Evolutionary conservation across 2,888 invertebrate genomes (phyloP).

Genomic region (Julus scandinavius): DNA sequence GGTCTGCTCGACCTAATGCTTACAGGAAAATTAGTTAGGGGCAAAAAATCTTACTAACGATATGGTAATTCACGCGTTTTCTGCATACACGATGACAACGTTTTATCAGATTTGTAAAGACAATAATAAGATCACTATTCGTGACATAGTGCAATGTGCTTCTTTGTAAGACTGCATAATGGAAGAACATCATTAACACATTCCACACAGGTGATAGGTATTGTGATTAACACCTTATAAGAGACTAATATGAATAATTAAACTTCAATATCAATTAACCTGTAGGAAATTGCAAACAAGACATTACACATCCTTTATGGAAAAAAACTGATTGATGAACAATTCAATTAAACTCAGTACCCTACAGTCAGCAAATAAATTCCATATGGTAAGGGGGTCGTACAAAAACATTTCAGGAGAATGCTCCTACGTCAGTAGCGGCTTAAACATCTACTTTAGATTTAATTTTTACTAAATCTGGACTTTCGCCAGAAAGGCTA

Average conservation of each 20-base stretch:
- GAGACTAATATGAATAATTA: too few relatives aligned
- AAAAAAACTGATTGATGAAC: too few relatives aligned
- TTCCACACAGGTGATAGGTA: neutral
- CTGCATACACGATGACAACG: neutral
- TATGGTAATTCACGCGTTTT: neutral
- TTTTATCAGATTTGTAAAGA: neutral
- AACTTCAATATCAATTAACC: neutral
- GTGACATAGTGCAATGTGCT: neutral
- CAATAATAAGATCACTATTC: neutral
- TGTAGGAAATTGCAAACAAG: neutral
- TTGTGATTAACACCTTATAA: too few relatives aligned
- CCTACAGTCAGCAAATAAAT: too few relatives aligned
- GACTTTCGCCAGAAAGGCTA: too few relatives aligned
- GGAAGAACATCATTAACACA: neutral
- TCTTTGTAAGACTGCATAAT: neutral
- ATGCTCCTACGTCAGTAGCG: too few relatives aligned
- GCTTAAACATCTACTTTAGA: too few relatives aligned
- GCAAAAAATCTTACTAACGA: neutral
- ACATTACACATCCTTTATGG: too few relatives aligned
- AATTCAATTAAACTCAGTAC: too few relatives aligned
- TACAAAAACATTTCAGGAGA: too few relatives aligned
- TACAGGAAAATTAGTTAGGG: neutral
- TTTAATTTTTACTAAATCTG: too few relatives aligned
- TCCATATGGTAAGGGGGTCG: too few relatives aligned
- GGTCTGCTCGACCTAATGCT: constrained; percentile 26